Conservation (phyloP, 2,888 invertebrate species). For the Agrypnus murinus region DNA sequence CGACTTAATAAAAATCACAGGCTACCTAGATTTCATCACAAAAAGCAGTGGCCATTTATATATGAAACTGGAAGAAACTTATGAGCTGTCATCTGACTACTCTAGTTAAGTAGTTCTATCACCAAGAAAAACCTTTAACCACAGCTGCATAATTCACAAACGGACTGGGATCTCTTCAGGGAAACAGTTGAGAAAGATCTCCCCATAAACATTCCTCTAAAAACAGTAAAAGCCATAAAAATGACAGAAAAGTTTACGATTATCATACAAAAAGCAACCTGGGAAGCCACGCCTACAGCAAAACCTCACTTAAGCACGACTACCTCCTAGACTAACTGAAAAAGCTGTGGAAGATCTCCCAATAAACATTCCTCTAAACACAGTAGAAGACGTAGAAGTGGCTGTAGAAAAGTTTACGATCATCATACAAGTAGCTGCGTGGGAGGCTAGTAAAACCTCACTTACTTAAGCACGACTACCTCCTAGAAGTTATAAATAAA, state of each 20-base stretch:
- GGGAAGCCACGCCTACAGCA: conserved; percentile 1
- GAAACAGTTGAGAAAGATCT: not conserved
- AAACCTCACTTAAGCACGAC: conserved; percentile 5
- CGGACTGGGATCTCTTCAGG: not conserved
- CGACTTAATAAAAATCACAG: no score
- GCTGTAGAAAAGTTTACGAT: no score
- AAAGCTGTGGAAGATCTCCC: no score
- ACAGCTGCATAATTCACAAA: not conserved
- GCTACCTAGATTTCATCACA: not conserved
- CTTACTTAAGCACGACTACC: no score
- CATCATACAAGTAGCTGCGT: no score
- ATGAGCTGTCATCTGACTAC: not conserved
- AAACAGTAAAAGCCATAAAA: not conserved
- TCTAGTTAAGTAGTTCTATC: not conserved
- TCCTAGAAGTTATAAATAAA: no score
- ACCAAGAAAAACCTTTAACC: not conserved
- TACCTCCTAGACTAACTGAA: no score
- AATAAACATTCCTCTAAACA: no score
- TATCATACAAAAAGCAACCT: not conserved
- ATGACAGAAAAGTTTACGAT: no score
- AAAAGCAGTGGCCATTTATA: not conserved
- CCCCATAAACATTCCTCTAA: not conserved
- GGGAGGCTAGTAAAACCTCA: no score
- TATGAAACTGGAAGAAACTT: not conserved
- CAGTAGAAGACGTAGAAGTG: no score